Base-by-base conservation (phyloP, 2,113 vertebrate genomes). In the Mesembrinibis cayennensis region DNA sequence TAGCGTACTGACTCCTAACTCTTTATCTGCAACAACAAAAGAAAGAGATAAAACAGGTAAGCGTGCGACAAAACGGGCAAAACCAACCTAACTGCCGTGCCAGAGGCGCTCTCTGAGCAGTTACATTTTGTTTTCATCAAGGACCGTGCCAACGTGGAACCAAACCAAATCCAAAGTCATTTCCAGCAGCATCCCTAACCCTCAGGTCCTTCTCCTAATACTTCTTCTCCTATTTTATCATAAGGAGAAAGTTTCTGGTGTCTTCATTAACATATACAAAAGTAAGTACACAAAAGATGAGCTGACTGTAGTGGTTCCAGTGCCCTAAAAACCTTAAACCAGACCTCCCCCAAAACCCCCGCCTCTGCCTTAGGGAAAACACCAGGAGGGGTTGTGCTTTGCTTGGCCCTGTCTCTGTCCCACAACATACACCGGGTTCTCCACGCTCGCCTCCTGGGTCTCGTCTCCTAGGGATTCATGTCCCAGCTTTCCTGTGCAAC, bases 1-100 rank as follows among this genome's bases (percentile, higher is more conserved):
- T 73, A 99, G 98, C 0, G 98, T 56, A 53, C 98, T 94, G 82
- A 99, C 95, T 91, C 98, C 98, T 84, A 99, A 97, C 93, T 99
- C 99, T 82, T 98, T 98, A 98, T 99, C 99, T 99, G 98, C 44
- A 97, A 82, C 13, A 55, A 91, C n/a, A 62, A 56, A 38, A 82
- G 89, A 74, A 45, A 96, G 72, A 97, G 56, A 92, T 22, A 85
- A 58, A 42, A 69, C 20, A 26, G 77, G 55, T 49, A 16, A 47
- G 44, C 0, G 16, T 3, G 69, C 1, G 15, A 19, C n/a, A 36
- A 44, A 20, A 36, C 0, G 1, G 62, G 65, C 23, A 34, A 45
- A 74, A 7, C 18, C 47, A 6, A 16, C 6, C 7, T 4, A 27
- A 22, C 7, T 2, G 34, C 53, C 8, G 52, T 3, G 52, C 44